Conservation (phyloP, 2,113 vertebrate genomes). For the Silurus meridionalis region DNA sequence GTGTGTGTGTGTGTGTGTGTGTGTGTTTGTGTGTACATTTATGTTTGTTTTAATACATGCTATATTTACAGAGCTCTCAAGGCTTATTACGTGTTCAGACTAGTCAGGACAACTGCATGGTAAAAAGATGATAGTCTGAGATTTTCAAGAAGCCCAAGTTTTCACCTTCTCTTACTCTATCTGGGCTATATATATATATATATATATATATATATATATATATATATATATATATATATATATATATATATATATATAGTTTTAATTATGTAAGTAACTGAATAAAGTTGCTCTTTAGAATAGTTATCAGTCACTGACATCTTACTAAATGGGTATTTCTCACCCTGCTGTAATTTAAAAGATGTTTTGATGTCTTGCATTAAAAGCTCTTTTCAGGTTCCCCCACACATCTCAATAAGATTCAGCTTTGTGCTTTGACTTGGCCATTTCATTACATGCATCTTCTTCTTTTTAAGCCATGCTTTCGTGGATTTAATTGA, state of each 20-base stretch:
- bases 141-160: not conserved
- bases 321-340: not conserved
- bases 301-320: not conserved
- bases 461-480: not conserved
- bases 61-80: constrained; percentile 17
- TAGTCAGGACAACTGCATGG: not conserved
- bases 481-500: not conserved
- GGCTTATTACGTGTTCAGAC: constrained; percentile 34
- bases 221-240: too few relatives aligned
- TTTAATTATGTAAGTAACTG: not conserved
- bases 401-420: not conserved
- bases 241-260: too few relatives aligned
- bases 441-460: not conserved
- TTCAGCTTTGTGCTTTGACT: not conserved
- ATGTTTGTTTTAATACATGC: constrained; percentile 18
- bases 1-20: not conserved
- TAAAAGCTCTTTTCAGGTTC: too few relatives aligned
- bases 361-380: too few relatives aligned
- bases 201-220: too few relatives aligned
- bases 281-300: not conserved
- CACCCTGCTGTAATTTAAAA: not conserved
- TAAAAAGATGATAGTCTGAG: not conserved
- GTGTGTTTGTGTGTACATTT: not conserved
- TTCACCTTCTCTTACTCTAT: not conserved
- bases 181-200: too few relatives aligned